Percentiles rank a stretch among this genome's conserved stretches.
Evolutionary conservation across 2,888 invertebrate genomes (phyloP).

Genomic region (Papilio elwesi): DNA sequence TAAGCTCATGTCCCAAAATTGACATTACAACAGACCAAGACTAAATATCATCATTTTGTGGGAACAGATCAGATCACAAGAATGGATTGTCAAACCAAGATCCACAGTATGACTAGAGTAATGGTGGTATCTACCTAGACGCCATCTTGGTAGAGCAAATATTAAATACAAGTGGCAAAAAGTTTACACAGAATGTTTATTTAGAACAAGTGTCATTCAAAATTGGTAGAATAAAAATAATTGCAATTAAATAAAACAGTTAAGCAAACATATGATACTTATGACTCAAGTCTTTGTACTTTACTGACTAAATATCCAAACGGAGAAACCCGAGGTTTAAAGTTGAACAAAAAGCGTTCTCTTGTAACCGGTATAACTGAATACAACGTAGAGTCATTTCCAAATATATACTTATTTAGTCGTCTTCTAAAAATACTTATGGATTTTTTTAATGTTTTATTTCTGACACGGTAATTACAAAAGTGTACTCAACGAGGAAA

Average conservation of each 20-base stretch:
- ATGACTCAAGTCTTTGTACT: neutral
- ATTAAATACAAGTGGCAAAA: too few species aligned
- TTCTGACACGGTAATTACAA: neutral
- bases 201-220: too few species aligned
- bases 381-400: slow-evolving; percentile 2
- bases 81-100: too few species aligned
- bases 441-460: neutral
- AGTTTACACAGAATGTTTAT: too few species aligned
- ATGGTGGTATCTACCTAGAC: too few species aligned
- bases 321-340: neutral
- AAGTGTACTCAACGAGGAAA: neutral
- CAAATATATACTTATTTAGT: neutral
- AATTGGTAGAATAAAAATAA: neutral
- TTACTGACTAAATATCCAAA: neutral
- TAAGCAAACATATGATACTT: neutral
- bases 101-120: too few species aligned
- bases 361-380: neutral
- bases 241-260: neutral
- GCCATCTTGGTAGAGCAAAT: too few species aligned
- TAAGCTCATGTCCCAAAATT: too few species aligned
- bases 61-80: too few species aligned
- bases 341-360: neutral
- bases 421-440: neutral
- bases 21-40: too few species aligned
- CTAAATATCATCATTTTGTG: too few species aligned